phyloP scores from a whole-genome alignment of 1,140 invertebrate genomes.

The Hycleus cichorii region DNA sequence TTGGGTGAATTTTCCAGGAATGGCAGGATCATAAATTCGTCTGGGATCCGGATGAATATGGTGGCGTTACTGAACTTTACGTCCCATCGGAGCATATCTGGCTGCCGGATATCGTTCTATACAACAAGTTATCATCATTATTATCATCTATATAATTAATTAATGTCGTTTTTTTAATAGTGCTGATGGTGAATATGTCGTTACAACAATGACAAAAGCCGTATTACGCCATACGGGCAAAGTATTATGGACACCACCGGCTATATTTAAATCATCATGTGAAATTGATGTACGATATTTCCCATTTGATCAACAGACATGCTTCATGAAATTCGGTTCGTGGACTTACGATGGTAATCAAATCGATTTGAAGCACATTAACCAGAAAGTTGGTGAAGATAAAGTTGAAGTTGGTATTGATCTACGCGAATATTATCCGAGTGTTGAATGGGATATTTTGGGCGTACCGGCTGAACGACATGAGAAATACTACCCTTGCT shows the following conservation, averaged over 20 bases:
- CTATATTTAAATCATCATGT: conserved; percentile 98
- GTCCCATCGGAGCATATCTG: conserved; percentile 90
- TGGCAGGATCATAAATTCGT: conserved; percentile 96
- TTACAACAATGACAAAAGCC: conserved; percentile 96
- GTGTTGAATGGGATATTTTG: conserved; percentile 97
- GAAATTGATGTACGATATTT: conserved; percentile 95
- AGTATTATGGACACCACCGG: conserved; percentile 86
- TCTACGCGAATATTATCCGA: conserved; percentile 89
- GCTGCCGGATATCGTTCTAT: conserved; percentile 94
- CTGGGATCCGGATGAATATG: conserved; percentile 94
- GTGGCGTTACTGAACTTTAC: conserved; percentile 86
- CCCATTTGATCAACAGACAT: conserved; percentile 94
- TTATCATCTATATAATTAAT: neutral
- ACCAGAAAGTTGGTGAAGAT: conserved; percentile 70
- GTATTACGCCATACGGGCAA: conserved; percentile 83
- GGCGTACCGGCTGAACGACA: conserved; percentile 85
- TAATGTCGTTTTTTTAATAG: conserved; percentile 45
- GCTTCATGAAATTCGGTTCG: conserved; percentile 94
- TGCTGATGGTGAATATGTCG: conserved; percentile 96
- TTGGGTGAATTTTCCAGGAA: conserved; percentile 51
- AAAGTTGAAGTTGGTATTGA: conserved; percentile 84
- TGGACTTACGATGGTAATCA: conserved; percentile 97
- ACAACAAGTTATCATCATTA: conserved; percentile 73
- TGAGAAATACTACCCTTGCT: conserved; percentile 84
- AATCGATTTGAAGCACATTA: conserved; percentile 89